Base-by-base conservation (phyloP, 2,797 vertebrate species). In the Sebastes trivittatus region DNA sequence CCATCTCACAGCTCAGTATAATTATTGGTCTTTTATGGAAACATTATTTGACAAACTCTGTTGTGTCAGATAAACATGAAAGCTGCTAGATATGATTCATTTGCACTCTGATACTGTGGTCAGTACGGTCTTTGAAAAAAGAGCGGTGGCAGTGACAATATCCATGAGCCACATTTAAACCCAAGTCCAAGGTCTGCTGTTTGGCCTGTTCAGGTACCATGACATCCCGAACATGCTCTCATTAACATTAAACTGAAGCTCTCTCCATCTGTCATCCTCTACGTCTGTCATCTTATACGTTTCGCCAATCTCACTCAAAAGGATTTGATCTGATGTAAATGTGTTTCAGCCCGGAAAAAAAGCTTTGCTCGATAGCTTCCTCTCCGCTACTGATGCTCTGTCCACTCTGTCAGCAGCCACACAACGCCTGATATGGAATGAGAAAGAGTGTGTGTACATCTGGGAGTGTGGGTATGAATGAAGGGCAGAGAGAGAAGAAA, bases 311-410 rank as follows among this genome's bases (percentile, higher is more conserved):
- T 68, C 60, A 64, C 56, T 84, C 27, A 10, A 59, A 65, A 18
- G 36, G 61, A 79, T 83, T 72, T 75, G 36, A 87, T 77, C 69
- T 80, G 75, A 86, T 60, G 75, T 82, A 63, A 85, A 84, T 78
- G 65, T 78, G 25, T 81, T 74, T 78, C 34, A 64, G 68, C 14
- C 4, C 7, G 20, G 32, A 30, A 60, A 30, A 60, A 55, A 61
- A 55, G 54, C 74, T 82, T 11, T 16, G 70, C 69, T 75, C 59
- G 67, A 42, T 7, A 77, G 77, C 70, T 76, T 79, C 66, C 81
- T 77, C 30, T 80, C 7, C 23, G 81, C 64, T 22, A 49, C 72
- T 54, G 69, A 78, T 30, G 64, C 74, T 42, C 55, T 4, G 55
- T 59, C 46, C 68, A 46, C 74, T 69, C 64, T 23, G 67, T 58